phyloP scores from a whole-genome alignment of 1,140 invertebrate genomes.

The Magallana angulata region DNA sequence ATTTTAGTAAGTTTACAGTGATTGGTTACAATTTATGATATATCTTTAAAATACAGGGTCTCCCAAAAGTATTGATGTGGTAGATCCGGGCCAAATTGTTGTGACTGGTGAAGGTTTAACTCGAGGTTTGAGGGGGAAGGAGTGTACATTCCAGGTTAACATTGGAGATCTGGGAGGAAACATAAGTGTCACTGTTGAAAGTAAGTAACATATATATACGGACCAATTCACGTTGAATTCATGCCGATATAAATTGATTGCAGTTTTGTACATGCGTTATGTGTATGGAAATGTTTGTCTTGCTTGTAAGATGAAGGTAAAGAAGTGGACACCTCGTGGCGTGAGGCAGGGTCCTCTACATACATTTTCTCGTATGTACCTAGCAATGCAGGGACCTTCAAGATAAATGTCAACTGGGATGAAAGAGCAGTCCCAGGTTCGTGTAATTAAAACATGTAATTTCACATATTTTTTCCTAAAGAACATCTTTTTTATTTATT shows the following conservation, averaged over 20 bases:
- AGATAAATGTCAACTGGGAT: constrained; percentile 66
- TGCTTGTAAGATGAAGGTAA: constrained; percentile 40
- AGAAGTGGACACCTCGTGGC: constrained; percentile 46
- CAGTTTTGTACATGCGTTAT: no score
- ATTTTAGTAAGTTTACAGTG: no score
- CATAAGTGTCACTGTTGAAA: constrained; percentile 80
- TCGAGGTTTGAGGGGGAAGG: constrained; percentile 82
- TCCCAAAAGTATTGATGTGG: constrained; percentile 61
- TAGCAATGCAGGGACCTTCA: constrained; percentile 61
- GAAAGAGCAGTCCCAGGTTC: constrained; percentile 60
- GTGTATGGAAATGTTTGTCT: no score
- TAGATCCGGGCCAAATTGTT: constrained; percentile 72
- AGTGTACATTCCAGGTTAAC: constrained; percentile 84
- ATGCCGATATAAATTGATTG: no score
- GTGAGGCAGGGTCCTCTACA: constrained; percentile 48
- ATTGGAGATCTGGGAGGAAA: constrained; percentile 79
- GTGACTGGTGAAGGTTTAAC: constrained; percentile 82
- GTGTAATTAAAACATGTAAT: constrained; percentile 42
- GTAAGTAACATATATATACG: constrained; percentile 65
- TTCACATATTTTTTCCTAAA: not conserved
- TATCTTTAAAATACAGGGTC: constrained; percentile 56
- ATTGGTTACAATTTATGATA: not conserved
- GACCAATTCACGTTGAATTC: no score
- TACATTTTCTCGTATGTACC: constrained; percentile 65
- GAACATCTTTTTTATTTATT: no score